Evolutionary conservation across 2,797 vertebrate species (phyloP).

Genomic region (Hirundo rustica): DNA sequence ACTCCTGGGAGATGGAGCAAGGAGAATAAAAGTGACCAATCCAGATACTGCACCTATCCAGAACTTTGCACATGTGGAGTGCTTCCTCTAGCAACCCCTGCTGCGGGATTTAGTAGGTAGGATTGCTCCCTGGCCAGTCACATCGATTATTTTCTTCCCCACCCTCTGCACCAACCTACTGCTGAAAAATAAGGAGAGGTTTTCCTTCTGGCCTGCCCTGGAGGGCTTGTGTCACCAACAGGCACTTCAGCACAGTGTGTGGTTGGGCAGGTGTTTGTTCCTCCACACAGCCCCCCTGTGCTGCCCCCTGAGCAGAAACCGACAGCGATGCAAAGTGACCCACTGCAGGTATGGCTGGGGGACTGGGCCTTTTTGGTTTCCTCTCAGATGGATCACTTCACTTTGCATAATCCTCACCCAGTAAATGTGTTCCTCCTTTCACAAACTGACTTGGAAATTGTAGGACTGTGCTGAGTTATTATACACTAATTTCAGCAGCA

Average conservation of each 20-base stretch:
- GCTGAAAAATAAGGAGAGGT: not conserved
- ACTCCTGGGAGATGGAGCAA: not conserved
- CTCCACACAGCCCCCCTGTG: too few relatives aligned
- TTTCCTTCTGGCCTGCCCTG: not conserved
- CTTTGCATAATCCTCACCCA: not conserved
- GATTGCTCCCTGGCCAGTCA: not conserved
- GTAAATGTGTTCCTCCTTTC: not conserved
- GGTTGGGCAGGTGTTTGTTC: not conserved
- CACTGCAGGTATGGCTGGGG: not conserved
- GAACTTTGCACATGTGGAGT: not conserved
- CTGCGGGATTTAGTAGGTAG: not conserved
- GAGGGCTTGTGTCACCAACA: not conserved
- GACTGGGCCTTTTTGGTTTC: not conserved
- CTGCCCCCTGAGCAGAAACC: not conserved
- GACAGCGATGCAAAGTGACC: rapidly evolving
- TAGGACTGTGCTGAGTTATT: not conserved
- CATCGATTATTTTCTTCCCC: rapidly evolving
- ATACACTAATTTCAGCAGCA: not conserved
- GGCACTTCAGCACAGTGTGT: rapidly evolving
- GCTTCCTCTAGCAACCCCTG: not conserved
- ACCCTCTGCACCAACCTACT: not conserved
- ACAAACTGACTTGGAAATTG: not conserved
- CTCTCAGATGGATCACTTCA: not conserved
- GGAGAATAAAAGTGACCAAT: not conserved
- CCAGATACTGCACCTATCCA: not conserved